These are phyloP conservation scores for Rhabdophis nuchalis DNA, from an alignment of 2,797 vertebrate species.

Conservation along the genomic window DNA sequence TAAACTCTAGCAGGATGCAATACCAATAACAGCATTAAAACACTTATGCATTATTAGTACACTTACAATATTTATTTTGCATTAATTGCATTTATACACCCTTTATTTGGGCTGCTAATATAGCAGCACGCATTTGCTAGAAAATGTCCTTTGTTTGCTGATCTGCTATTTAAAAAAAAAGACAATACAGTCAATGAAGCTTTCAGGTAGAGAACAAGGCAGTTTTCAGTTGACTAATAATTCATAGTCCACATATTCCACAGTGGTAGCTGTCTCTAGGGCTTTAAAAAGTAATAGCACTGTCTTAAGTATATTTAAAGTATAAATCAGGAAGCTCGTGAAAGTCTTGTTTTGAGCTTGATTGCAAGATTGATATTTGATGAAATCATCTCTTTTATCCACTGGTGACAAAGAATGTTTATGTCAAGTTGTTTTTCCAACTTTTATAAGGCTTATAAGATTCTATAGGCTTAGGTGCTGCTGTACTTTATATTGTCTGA, in stretches of 20 bases:
- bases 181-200: background rate
- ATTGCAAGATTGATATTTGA: slow-evolving; percentile 23
- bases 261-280: slow-evolving; percentile 22
- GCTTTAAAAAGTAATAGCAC: slow-evolving; percentile 12
- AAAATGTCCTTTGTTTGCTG: background rate
- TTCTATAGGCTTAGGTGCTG: slow-evolving; percentile 44
- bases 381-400: slow-evolving; percentile 24
- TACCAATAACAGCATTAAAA: background rate
- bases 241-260: background rate
- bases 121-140: background rate
- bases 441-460: slow-evolving; percentile 49
- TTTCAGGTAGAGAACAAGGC: background rate
- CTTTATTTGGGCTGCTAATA: background rate
- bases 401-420: slow-evolving; percentile 35
- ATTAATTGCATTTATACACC: background rate
- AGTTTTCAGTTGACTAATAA: slow-evolving; percentile 27
- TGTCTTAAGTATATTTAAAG: slow-evolving; percentile 34
- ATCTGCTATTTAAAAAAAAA: slow-evolving; percentile 7
- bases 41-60: background rate
- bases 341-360: slow-evolving; percentile 37
- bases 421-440: slow-evolving; percentile 30
- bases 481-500: slow-evolving; percentile 19
- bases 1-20: background rate
- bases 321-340: slow-evolving; percentile 41
- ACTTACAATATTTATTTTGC: background rate